Evolutionary conservation across 1,140 invertebrate species (phyloP).

Genomic region (Conus betulinus): DNA sequence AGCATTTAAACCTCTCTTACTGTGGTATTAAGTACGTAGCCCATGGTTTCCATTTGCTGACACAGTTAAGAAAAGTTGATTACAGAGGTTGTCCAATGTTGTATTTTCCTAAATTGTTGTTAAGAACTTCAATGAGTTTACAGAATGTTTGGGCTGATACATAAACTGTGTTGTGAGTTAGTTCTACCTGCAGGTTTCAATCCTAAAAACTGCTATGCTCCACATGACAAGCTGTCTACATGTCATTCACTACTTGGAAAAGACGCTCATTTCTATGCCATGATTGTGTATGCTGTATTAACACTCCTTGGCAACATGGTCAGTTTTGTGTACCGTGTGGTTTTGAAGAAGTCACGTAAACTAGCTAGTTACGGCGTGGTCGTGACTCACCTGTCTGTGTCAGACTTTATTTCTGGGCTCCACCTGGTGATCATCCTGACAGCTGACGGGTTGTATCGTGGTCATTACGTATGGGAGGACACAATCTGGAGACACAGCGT

Average conservation of each 20-base stretch:
- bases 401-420: constrained; percentile 67
- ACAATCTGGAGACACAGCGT: constrained; percentile 39
- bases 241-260: constrained; percentile 48
- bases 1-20: constrained; percentile 28
- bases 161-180: constrained; percentile 47
- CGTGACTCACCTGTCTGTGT: constrained; percentile 53
- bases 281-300: constrained; percentile 45
- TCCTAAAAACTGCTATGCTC: constrained; percentile 43
- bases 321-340: constrained; percentile 45
- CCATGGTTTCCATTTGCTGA: constrained; percentile 39
- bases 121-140: not conserved
- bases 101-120: not conserved
- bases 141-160: constrained; percentile 37
- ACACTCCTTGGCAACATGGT: constrained; percentile 49
- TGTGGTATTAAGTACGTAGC: not conserved
- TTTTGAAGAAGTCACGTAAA: not conserved
- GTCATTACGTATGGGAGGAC: constrained; percentile 54
- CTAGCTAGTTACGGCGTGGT: constrained; percentile 42
- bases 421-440: constrained; percentile 64
- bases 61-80: constrained; percentile 33
- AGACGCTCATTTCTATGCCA: constrained; percentile 32
- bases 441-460: constrained; percentile 59
- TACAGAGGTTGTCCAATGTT: not conserved
- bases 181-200: constrained; percentile 14
- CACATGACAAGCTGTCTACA: constrained; percentile 47